These are phyloP conservation scores for Rhysida immarginata DNA, from an alignment of 1,140 invertebrate genomes.

Conservation along the genomic window DNA sequence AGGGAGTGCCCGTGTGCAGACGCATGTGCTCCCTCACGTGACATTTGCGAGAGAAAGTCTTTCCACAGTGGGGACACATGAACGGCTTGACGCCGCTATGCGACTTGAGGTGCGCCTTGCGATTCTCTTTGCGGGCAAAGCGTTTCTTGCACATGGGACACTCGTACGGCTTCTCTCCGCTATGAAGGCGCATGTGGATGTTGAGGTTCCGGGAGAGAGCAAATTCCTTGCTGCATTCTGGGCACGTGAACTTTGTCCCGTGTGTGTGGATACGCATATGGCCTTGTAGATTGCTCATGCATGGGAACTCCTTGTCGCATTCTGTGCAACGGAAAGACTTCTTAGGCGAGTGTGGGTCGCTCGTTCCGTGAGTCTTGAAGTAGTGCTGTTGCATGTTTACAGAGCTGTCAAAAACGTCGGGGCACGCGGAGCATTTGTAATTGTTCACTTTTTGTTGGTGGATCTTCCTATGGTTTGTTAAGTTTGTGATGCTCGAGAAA, in stretches of 20 bases:
- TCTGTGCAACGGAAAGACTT: conserved; percentile 23
- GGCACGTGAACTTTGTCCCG: conserved; percentile 18
- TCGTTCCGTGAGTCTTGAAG: conserved; percentile 19
- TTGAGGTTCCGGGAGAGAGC: conserved; percentile 15
- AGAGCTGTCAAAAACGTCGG: conserved; percentile 13
- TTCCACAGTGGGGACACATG: conserved; percentile 18
- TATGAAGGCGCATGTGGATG: conserved; percentile 19
- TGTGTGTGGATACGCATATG: conserved; percentile 28
- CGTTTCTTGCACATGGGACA: conserved; percentile 25
- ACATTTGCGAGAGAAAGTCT: conserved; percentile 24
- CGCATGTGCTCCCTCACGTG: conserved; percentile 28
- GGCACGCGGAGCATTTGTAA: conserved; percentile 25
- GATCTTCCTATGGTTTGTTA: conserved; percentile 22
- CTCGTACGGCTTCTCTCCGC: conserved; percentile 23
- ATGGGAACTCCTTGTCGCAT: conserved; percentile 28
- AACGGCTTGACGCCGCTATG: conserved; percentile 19
- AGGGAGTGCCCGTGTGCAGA: conserved; percentile 17
- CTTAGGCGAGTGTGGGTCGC: conserved; percentile 4
- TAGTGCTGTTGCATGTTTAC: conserved; percentile 27
- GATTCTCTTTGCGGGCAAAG: conserved; percentile 22
- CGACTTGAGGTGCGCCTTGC: conserved; percentile 19
- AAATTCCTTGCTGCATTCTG: conserved; percentile 19
- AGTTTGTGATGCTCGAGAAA: conserved; percentile 19
- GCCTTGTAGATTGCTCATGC: conserved; percentile 25
- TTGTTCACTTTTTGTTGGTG: conserved; percentile 7